A percentile compares a stretch with the other conserved stretches of the same genome.
Conservation (phyloP, 2,797 vertebrate genomes). For the Paratrypauchen microcephalus region DNA sequence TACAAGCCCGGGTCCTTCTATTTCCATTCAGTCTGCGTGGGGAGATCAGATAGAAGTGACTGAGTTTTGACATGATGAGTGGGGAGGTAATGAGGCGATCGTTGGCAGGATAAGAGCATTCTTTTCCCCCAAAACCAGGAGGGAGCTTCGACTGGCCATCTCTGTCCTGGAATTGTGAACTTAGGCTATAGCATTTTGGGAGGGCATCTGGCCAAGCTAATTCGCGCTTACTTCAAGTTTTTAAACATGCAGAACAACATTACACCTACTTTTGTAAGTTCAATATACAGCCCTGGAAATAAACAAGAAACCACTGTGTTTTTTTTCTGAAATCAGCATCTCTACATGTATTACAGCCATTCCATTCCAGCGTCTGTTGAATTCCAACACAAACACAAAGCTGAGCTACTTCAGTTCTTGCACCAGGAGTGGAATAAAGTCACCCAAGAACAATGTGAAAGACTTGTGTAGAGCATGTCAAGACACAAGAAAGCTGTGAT, state of each 20-base stretch:
- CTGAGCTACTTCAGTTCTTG: no score
- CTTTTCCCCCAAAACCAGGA: slow-evolving; percentile 36
- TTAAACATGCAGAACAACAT: neutral
- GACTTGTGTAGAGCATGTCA: no score
- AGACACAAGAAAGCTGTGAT: no score
- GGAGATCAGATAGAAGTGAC: slow-evolving; percentile 52
- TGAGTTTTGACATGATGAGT: slow-evolving; percentile 61
- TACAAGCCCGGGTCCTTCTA: slow-evolving; percentile 24
- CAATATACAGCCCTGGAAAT: no score
- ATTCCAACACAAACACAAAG: no score
- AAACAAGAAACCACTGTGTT: no score
- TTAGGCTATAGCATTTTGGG: slow-evolving; percentile 25
- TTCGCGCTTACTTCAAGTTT: neutral
- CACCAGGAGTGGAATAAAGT: no score
- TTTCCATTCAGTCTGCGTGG: slow-evolving; percentile 14
- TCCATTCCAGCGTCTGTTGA: no score
- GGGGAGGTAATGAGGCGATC: slow-evolving; percentile 51
- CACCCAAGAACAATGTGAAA: no score
- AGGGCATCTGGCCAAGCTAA: neutral
- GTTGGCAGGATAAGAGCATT: slow-evolving; percentile 51
- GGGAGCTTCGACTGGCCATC: slow-evolving; percentile 29
- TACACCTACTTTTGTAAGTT: no score
- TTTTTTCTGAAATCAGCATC: no score
- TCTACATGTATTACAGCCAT: no score
- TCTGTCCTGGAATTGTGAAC: slow-evolving; percentile 44